These are phyloP conservation scores for Limonius californicus DNA, from an alignment of 1,140 invertebrate genomes.

Conservation along the genomic window DNA sequence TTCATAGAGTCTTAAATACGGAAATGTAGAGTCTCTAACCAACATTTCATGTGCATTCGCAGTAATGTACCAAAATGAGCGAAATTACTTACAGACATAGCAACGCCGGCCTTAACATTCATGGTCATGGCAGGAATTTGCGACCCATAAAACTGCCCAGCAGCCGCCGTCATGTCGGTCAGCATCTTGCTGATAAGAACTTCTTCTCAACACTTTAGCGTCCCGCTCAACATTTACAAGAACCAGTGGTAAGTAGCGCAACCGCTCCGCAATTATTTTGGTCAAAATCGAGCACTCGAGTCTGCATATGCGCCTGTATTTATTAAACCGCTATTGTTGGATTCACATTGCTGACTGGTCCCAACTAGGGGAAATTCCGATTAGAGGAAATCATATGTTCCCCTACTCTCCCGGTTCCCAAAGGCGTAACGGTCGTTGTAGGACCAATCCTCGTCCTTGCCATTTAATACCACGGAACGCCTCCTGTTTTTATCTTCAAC, in stretches of 20 bases:
- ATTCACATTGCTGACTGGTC: slow-evolving; percentile 46
- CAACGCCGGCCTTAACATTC: slow-evolving; percentile 50
- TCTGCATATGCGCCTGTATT: not conserved
- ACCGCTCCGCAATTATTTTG: not conserved
- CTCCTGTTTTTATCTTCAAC: slow-evolving; percentile 24
- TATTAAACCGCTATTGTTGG: slow-evolving; percentile 44
- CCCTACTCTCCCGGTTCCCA: slow-evolving; percentile 33
- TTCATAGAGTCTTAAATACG: no score
- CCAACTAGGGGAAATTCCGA: slow-evolving; percentile 40
- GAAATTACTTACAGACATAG: slow-evolving; percentile 35
- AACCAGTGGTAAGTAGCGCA: slow-evolving; percentile 17
- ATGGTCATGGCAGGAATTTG: slow-evolving; percentile 56
- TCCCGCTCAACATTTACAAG: not conserved
- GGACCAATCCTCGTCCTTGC: slow-evolving; percentile 39
- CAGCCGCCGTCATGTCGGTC: slow-evolving; percentile 55
- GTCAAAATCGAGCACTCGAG: not conserved
- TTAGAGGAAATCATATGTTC: slow-evolving; percentile 43
- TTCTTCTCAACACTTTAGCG: not conserved
- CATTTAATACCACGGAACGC: slow-evolving; percentile 38
- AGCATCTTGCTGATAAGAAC: slow-evolving; percentile 44
- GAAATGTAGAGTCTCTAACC: no score
- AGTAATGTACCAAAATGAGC: no score
- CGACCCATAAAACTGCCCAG: slow-evolving; percentile 54
- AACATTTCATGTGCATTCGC: no score
- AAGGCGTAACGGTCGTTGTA: slow-evolving; percentile 27